Base-by-base conservation (phyloP, 1,140 invertebrate species). In the Brachionus calyciflorus region DNA sequence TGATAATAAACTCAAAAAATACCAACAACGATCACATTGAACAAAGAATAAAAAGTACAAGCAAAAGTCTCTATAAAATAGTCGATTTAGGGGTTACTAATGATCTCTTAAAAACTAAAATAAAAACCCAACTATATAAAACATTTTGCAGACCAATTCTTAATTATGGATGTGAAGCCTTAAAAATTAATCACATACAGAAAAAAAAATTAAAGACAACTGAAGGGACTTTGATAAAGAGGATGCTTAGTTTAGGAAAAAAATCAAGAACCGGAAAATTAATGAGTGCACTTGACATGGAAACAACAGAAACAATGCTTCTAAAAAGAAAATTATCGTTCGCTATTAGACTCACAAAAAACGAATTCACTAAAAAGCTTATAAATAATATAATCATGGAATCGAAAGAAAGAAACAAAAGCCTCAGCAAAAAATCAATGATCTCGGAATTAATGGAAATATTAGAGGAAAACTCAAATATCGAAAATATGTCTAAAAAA, bases 1-100 rank as follows among this genome's bases (percentile, higher is more conserved):
- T 55, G 51, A 55, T 55, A 2, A 26, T 55, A 19, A 55, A 55
- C 26, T 55, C 51, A 24, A 55, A 55, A 55, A 55, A 55, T 26
- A 26, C 24, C 24, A 55, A 37, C 33, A 37, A 37, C 9, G 33
- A 37, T 9, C 33, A 37, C 9, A 37, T 37, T 9, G 33, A 37
- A 37, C 33, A 37, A 9, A 3, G 33, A 5, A 37, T 37, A 3
- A 3, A 37, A 9, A 37, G 9, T 3, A 37, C 33, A 9, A 37
- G 3, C 9, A 3, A 9, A 37, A 37, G 33, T 9, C 3, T 9
- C 3, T 37, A 37, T 9, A 3, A 9, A 37, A 37, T 37, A 9
- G 9, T 3, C 9, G 9, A 37, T 9, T 9, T 37, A 5, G 33
- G 33, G 33, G 9, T 37, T 5, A 37, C 3, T 37, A 9, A 37